A percentile compares a stretch with the other conserved stretches of the same genome.
Evolutionary conservation across 2,113 vertebrate genomes (phyloP).

Genomic region (Indicator maculatus): DNA sequence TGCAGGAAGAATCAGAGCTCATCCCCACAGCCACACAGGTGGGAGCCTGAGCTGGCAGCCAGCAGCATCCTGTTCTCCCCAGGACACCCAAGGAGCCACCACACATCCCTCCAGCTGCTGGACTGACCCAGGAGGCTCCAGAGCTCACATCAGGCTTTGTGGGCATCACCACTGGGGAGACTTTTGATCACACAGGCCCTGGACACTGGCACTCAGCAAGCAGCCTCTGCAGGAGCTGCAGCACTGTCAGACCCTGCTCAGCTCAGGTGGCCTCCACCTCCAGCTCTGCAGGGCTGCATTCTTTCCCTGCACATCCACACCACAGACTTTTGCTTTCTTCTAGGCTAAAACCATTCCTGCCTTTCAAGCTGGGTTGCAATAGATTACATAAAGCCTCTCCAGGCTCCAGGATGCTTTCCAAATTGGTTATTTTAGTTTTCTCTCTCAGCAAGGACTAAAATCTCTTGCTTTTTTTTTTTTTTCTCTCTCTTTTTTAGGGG

Average conservation of each 20-base stretch:
- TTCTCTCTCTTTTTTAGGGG: not conserved
- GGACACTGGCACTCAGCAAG: rapidly evolving
- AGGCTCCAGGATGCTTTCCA: not conserved
- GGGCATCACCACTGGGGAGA: rapidly evolving
- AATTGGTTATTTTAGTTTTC: conserved; percentile 15
- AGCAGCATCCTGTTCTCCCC: not conserved
- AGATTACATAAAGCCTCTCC: conserved; percentile 9
- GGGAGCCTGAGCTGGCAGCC: not conserved
- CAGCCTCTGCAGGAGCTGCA: not conserved
- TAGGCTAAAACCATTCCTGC: not conserved
- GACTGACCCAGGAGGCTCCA: not conserved
- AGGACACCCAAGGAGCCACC: not conserved
- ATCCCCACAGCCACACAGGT: not conserved
- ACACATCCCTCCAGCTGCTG: not conserved
- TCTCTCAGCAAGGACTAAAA: not conserved
- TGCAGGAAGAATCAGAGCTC: not conserved
- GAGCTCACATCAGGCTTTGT: rapidly evolving
- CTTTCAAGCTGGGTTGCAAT: not conserved
- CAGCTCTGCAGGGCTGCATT: not conserved
- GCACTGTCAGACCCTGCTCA: not conserved
- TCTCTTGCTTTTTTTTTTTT: not conserved
- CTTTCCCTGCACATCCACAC: not conserved
- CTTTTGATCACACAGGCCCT: not conserved
- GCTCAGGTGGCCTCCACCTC: not conserved
- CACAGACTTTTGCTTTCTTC: not conserved